phyloP scores from a whole-genome alignment of 1,140 invertebrate species.

The Drosophila navojoa region DNA sequence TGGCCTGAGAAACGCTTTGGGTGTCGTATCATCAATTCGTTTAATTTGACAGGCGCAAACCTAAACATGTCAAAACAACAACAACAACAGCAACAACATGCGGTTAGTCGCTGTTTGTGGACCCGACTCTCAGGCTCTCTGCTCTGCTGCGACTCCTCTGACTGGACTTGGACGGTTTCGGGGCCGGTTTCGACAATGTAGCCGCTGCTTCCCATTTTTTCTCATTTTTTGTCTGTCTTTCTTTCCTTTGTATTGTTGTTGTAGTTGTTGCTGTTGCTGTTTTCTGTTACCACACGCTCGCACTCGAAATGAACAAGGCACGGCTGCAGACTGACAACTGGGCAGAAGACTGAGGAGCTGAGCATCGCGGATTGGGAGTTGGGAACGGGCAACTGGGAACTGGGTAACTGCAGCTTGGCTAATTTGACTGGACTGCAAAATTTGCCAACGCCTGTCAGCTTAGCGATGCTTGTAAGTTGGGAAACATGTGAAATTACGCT shows the following conservation, averaged over 20 bases:
- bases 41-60: conserved; percentile 84
- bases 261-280: conserved; percentile 12
- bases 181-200: conserved; percentile 52
- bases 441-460: conserved; percentile 83
- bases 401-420: conserved; percentile 66
- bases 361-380: not conserved
- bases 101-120: conserved; percentile 64
- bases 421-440: conserved; percentile 67
- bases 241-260: conserved; percentile 33
- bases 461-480: conserved; percentile 59
- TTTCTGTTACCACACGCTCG: conserved; percentile 25
- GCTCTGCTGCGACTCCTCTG: conserved; percentile 9
- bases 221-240: conserved; percentile 44
- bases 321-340: conserved; percentile 1
- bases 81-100: conserved; percentile 62
- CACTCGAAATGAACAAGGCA: conserved; percentile 16
- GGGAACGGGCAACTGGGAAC: conserved; percentile 1
- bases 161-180: conserved; percentile 10
- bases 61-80: conserved; percentile 84
- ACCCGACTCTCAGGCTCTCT: conserved; percentile 30
- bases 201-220: conserved; percentile 44
- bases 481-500: conserved; percentile 81
- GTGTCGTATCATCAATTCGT: conserved; percentile 84
- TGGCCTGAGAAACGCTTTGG: conserved; percentile 84
- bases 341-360: not conserved